Conservation (phyloP, 2,797 vertebrate genomes). For the Tachyglossus aculeatus region DNA sequence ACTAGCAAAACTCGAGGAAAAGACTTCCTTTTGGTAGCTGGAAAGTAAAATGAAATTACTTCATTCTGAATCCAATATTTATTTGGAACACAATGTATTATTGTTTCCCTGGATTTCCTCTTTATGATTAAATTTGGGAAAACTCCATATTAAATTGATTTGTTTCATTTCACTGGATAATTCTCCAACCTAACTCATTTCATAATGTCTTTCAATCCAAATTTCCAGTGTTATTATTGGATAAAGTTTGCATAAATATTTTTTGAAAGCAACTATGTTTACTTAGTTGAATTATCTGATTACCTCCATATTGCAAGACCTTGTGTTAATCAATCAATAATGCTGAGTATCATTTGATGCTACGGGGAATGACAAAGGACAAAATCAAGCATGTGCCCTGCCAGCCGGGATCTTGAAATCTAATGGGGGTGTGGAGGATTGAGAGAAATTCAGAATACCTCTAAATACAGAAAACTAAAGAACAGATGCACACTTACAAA, state of each 20-base stretch:
- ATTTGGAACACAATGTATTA: slow-evolving; percentile 14
- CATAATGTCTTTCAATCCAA: neutral
- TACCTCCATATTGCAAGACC: too few relatives aligned
- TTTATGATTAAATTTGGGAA: slow-evolving; percentile 17
- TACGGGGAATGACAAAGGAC: too few relatives aligned
- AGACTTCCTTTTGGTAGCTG: slow-evolving; percentile 10
- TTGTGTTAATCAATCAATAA: too few relatives aligned
- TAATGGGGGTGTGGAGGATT: too few relatives aligned
- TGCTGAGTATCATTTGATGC: too few relatives aligned
- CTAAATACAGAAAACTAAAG: too few relatives aligned
- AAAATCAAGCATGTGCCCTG: too few relatives aligned
- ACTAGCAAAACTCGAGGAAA: slow-evolving; percentile 21
- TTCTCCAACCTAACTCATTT: slow-evolving; percentile 4
- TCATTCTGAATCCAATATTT: slow-evolving; percentile 22
- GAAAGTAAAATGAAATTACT: slow-evolving; percentile 37
- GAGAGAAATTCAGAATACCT: too few relatives aligned
- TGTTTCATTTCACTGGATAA: slow-evolving; percentile 3
- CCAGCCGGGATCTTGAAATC: too few relatives aligned
- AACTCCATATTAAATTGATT: slow-evolving; percentile 10
- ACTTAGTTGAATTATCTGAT: neutral
- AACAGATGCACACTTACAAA: too few relatives aligned
- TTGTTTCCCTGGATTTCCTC: neutral
- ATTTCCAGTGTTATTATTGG: neutral
- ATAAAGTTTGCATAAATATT: neutral
- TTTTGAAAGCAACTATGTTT: slow-evolving; percentile 1